These are phyloP conservation scores for Caenorhabditis sp. DNA, from an alignment of 2,888 invertebrate genomes.

Conservation along the genomic window DNA sequence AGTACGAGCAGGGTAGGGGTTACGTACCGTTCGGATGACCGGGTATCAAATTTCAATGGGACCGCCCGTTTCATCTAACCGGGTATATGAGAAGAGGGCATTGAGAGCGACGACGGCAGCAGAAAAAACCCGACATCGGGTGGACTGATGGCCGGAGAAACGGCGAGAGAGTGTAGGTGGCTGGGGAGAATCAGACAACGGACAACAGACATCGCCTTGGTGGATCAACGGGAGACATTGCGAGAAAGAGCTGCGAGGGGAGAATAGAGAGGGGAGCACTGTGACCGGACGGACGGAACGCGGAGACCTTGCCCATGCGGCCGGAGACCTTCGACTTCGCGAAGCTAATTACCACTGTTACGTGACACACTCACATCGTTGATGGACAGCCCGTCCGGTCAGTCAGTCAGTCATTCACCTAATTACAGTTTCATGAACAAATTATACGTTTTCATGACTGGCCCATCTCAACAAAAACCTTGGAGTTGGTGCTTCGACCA, in stretches of 20 bases:
- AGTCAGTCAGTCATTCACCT: constrained; percentile 43
- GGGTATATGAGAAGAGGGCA: constrained; percentile 35
- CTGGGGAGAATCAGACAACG: constrained; percentile 6
- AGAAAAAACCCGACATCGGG: constrained; percentile 39
- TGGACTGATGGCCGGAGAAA: constrained; percentile 28
- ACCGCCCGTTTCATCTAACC: constrained; percentile 26
- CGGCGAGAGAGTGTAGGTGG: constrained; percentile 29
- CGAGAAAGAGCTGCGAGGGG: constrained; percentile 21
- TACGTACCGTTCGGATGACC: background rate
- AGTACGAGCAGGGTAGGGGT: background rate
- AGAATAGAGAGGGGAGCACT: background rate
- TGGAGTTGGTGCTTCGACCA: constrained; percentile 24
- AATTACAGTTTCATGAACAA: constrained; percentile 63
- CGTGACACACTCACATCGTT: constrained; percentile 60
- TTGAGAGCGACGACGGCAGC: constrained; percentile 34
- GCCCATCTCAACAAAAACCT: background rate
- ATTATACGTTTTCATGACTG: constrained; percentile 44
- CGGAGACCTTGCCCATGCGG: constrained; percentile 5
- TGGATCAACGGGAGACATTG: constrained; percentile 28
- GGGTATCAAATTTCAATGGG: constrained; percentile 44
- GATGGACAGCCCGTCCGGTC: constrained; percentile 45
- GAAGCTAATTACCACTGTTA: constrained; percentile 58
- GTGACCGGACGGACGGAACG: constrained; percentile 59
- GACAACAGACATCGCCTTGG: constrained; percentile 42
- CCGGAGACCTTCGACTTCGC: constrained; percentile 18